Percentiles rank a stretch among this genome's conserved stretches.
phyloP scores from a whole-genome alignment of 2,113 vertebrate species.

The Tachysurus vachellii region DNA sequence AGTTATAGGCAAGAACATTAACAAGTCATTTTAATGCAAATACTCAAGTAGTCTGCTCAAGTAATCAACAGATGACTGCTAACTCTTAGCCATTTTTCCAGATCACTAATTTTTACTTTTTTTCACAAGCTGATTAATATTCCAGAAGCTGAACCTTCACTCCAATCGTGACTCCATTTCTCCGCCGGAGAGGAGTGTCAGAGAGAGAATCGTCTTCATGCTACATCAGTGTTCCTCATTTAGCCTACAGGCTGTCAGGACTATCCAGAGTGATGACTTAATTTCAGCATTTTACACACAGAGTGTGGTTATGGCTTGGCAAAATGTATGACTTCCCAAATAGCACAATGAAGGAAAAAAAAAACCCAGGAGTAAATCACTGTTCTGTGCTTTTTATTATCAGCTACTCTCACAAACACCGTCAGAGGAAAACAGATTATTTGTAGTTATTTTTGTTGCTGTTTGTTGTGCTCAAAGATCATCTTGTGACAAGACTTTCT shows the following conservation, averaged over 20 bases:
- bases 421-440: background rate
- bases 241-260: slow-evolving; percentile 47
- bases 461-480: slow-evolving; percentile 8
- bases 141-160: background rate
- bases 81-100: slow-evolving; percentile 53
- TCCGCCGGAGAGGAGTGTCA: background rate
- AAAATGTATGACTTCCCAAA: background rate
- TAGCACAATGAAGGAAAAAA: background rate
- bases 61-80: background rate
- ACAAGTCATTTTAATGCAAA: too few species aligned
- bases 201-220: slow-evolving; percentile 41
- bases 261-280: slow-evolving; percentile 59
- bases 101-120: slow-evolving; percentile 57
- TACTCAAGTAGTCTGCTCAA: too few species aligned
- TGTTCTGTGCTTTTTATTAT: background rate
- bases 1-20: background rate
- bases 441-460: background rate
- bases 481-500: background rate
- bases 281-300: slow-evolving; percentile 58
- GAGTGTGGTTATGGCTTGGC: slow-evolving; percentile 45
- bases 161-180: background rate
- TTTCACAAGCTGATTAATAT: too few species aligned
- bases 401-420: background rate
- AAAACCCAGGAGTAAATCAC: background rate
- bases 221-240: slow-evolving; percentile 50